Evolutionary conservation across 2,888 invertebrate genomes (phyloP), one percentile per base, ranked within the genome.

Genomic region (Yponomeuta evonymella): DNA sequence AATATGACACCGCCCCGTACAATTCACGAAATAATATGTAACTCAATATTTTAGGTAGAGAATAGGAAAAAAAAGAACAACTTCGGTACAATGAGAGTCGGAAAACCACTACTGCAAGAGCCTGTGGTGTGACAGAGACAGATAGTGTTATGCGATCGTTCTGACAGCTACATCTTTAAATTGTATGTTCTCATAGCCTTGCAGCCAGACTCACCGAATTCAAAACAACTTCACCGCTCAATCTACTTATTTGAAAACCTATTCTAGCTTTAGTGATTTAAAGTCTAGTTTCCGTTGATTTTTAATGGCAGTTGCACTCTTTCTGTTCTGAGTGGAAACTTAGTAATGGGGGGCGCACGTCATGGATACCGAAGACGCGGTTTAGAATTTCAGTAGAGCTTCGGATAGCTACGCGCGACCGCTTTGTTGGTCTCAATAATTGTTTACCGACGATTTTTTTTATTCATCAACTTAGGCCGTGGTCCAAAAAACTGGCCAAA

Each of bases 101-200:
- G 83, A 87, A 87, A 86, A 84, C 84, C 75, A 79, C 68, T 30
- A 12, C 51, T 5, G 36, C 51, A 30, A 12, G 30, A 4, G 43
- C 51, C 29, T 67, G 36, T 43, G 15, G 10, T 36, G 73, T 62
- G 89, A 72, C 78, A 29, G 79, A 92, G 72, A 75, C 87, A 83
- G 92, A 90, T 78, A 73, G 75, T 69, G 77, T 78, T 83, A 89
- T 75, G 73, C 76, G 74, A 77, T 75, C 74, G 74, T 76, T 78
- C 75, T 73, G 82, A 69, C 83, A 83, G 77, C 86, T 87, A 85
- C 92, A 90, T 89, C 92, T 90, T 91, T 87, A 90, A 92, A 92
- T 92, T 91, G 91, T 87, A 92, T 88, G 92, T 92, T 92, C 92
- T 92, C 92, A 92, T 91, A 91, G 92, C 91, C 91, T 92, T 90